Evolutionary conservation across 2,797 vertebrate genomes (phyloP), one percentile per base, ranked within the genome.

Genomic region (Gymnothorax reevesii): DNA sequence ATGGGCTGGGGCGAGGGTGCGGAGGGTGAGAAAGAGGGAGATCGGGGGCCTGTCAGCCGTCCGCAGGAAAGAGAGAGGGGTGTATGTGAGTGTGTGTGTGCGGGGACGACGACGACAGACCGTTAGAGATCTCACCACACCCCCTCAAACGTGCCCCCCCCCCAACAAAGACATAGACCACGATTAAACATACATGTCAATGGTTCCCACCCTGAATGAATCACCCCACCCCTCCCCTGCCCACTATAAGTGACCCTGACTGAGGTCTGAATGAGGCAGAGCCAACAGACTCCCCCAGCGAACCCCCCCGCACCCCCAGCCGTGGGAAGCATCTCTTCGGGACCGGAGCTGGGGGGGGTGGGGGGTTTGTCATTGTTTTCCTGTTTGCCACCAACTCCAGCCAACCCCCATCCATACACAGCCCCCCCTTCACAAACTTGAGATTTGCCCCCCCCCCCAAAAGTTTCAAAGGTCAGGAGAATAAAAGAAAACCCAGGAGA

Each of bases 131-230:
- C n/a, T 20, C 27, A n/a, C 54, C 79, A 82, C 60, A 2, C 12
- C 60, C 15, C 88, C 83, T 88, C 89, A 95, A 92, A 95, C 95
- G 94, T 96, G 92, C 94, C 92, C 82, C 55, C 90, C 92, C 94
- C 90, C 92, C 94, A 95, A 95, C 95, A 96, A 96, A 96, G 95
- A 95, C 94, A 90, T 96, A 92, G 93, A 90, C 94, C 94, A 94
- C 95, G 94, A 95, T 96, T 95, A 95, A 95, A 95, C 96, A 95
- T 94, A 94, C 95, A 95, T 95, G 95, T 96, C 95, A 96, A 95
- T 95, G 96, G 95, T 96, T 96, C 95, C 95, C 94, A 94, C 92
- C 94, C 95, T 93, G 88, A 91, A 92, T 95, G 95, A 95, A 94
- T 94, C 93, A 91, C 91, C 71, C 92, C 94, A 91, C 93, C 94